These are phyloP conservation scores for Sebastes jordani DNA, from an alignment of 2,797 vertebrate species.

Conservation along the genomic window DNA sequence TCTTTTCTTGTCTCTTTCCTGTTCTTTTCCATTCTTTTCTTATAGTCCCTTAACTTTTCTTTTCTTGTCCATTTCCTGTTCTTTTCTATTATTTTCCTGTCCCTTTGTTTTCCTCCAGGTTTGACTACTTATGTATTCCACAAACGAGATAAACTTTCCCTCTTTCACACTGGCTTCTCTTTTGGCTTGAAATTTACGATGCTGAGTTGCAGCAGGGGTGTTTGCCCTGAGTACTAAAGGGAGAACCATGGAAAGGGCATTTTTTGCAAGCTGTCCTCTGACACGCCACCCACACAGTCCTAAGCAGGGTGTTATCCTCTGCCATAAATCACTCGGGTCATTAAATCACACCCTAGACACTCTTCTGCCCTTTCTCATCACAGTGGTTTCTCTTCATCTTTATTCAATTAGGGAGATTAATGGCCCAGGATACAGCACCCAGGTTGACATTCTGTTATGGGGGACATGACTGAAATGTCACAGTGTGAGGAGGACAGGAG, in stretches of 20 bases:
- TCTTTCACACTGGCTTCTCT: conserved; percentile 9
- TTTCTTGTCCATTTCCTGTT: neutral
- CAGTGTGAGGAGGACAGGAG: conserved; percentile 37
- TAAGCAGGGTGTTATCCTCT: conserved; percentile 59
- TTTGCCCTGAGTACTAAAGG: conserved; percentile 34
- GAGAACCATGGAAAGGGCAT: conserved; percentile 46
- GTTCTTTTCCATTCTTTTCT: neutral
- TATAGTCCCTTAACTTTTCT: no score
- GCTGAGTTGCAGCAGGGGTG: conserved; percentile 37
- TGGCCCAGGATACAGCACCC: conserved; percentile 46
- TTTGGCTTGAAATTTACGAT: conserved; percentile 54
- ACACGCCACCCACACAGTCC: conserved; percentile 69
- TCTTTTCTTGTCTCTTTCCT: no score
- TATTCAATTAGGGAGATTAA: conserved; percentile 77
- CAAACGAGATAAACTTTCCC: conserved; percentile 11
- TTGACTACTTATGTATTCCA: conserved; percentile 19
- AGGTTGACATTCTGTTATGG: conserved; percentile 59
- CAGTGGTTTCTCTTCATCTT: conserved; percentile 70
- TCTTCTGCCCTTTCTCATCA: conserved; percentile 75
- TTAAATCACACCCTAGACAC: conserved; percentile 74
- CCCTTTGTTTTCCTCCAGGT: neutral
- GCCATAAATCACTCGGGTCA: conserved; percentile 73
- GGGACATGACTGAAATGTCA: conserved; percentile 69
- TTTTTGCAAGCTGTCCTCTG: conserved; percentile 71
- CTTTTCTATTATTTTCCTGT: no score